These are phyloP conservation scores for Sclerurus mexicanus DNA, from an alignment of 2,113 vertebrate genomes.

Conservation along the genomic window DNA sequence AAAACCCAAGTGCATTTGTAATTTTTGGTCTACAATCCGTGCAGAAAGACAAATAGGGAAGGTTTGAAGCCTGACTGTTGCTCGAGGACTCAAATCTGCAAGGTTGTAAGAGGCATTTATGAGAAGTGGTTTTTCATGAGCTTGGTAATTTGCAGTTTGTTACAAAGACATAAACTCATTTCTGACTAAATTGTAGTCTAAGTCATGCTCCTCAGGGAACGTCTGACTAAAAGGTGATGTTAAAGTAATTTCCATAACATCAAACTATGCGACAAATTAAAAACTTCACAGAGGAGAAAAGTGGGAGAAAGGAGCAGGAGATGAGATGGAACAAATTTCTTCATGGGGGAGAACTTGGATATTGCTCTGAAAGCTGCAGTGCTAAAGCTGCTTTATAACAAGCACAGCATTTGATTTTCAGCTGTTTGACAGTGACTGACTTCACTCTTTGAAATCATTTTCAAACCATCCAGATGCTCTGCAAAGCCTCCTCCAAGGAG, in stretches of 20 bases:
- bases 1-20: not conserved
- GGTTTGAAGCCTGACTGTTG: not conserved
- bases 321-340: not conserved
- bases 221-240: constrained; percentile 44
- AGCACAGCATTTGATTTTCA: not conserved
- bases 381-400: not conserved
- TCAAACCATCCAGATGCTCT: not conserved
- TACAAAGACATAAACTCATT: constrained; percentile 47
- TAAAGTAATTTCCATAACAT: constrained; percentile 52
- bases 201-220: constrained; percentile 22
- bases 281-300: constrained; percentile 21
- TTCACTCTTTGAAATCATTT: not conserved
- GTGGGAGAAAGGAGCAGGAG: not conserved
- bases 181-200: constrained; percentile 54
- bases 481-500: not conserved
- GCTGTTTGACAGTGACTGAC: not conserved
- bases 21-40: not conserved
- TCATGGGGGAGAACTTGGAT: not conserved
- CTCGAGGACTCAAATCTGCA: constrained; percentile 4
- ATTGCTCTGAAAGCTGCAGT: not conserved
- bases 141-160: constrained; percentile 54
- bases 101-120: constrained; percentile 44
- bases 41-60: not conserved
- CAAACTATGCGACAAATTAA: constrained; percentile 49
- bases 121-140: not conserved